Base-by-base conservation (phyloP, 2,113 vertebrate species). In the Reinhardtius hippoglossoides region DNA sequence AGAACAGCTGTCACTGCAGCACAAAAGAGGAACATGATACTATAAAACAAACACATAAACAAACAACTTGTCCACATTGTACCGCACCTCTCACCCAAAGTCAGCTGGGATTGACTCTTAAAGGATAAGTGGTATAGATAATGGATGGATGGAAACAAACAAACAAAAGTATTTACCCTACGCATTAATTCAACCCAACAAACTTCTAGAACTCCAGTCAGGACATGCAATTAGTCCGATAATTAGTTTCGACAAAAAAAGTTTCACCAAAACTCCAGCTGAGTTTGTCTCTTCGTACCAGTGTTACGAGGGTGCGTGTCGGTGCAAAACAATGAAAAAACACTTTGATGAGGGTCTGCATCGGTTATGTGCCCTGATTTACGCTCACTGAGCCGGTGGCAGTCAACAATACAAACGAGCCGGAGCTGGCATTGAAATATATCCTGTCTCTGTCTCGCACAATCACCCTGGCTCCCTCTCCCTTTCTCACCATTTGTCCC, bases 401-500 rank as follows among this genome's bases (percentile, higher is more conserved):
- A 48, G 72, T 84, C 73, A 57, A 78, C 68, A 66, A 73, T 46
- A 78, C 56, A 65, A 88, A 79, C 40, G 52, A 67, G 66, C 42
- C 0, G 8, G 63, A 56, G 67, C 71, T 63, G 66, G 40, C 68
- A 13, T 52, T 81, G 74, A 75, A 78, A 83, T 85, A 82, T 70
- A n/a, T 65, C 52, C 77, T 16, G 68, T 66, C 27, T 74, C 52
- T 44, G 23, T 80, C 71, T 84, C 66, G 1, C 69, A 56, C 24
- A 20, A 55, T 76, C 60, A 81, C 56, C 59, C 58, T 23, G 57
- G 56, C 57, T 79, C 35, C 2, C 60, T 66, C 58, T 76, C 56
- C 24, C 60, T 86, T 65, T 71, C 84, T 80, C 65, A 67, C 82
- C 69, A 52, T 71, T 77, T 80, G 78, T 81, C 74, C 66, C 81